A percentile compares a stretch with the other conserved stretches of the same genome.
These are phyloP conservation scores for Nannobrachium achirus DNA, from an alignment of 2,113 vertebrate species.

Conservation along the genomic window DNA sequence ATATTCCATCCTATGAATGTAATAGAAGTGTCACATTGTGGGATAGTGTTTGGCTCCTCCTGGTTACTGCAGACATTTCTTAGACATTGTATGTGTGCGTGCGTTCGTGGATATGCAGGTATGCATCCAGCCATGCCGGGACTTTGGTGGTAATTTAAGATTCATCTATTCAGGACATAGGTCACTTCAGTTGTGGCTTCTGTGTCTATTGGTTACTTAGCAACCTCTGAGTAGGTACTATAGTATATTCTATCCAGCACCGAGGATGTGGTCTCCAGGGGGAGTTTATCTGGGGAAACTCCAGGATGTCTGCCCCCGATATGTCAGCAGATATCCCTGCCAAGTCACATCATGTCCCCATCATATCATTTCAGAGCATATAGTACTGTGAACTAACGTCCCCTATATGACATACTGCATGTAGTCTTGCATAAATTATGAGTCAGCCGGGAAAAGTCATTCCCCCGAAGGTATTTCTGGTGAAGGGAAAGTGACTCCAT, in stretches of 20 bases:
- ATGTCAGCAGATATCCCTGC: constrained; percentile 20
- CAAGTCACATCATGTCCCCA: constrained; percentile 10
- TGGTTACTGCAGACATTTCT: constrained; percentile 45
- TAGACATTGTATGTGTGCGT: constrained; percentile 16
- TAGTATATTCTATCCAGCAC: constrained; percentile 8
- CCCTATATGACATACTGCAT: neutral
- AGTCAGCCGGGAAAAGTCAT: neutral
- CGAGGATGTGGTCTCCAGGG: constrained; percentile 10
- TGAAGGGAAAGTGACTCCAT: neutral
- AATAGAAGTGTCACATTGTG: constrained; percentile 12
- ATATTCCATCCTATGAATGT: constrained; percentile 7
- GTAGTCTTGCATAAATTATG: neutral
- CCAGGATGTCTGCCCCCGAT: constrained; percentile 18
- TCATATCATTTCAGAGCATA: constrained; percentile 22
- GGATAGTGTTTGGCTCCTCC: constrained; percentile 19
- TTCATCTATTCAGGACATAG: constrained; percentile 27
- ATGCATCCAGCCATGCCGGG: constrained; percentile 30
- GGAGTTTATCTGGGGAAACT: constrained; percentile 42
- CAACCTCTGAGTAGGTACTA: constrained; percentile 26
- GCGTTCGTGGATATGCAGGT: constrained; percentile 30
- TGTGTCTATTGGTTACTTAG: constrained; percentile 45
- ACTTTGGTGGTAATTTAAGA: constrained; percentile 58
- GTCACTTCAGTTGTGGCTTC: constrained; percentile 33
- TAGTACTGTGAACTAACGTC: neutral
- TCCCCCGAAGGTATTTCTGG: neutral